Base-by-base conservation (phyloP, 2,113 vertebrate species). In the Cichladusa arquata region DNA sequence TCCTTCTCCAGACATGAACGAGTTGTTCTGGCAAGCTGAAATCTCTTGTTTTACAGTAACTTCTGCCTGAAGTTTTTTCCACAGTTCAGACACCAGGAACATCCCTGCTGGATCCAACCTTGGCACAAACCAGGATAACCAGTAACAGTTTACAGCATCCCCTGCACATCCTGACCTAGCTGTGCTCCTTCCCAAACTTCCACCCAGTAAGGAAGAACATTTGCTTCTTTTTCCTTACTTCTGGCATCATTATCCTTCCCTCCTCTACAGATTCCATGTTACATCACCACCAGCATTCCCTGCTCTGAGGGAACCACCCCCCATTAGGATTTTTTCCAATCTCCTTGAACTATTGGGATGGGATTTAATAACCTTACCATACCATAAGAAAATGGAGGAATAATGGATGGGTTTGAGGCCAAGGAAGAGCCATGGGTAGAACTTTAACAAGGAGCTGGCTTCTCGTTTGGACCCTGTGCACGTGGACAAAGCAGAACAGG, bases 1-100 rank as follows among this genome's bases (percentile, higher is more conserved):
- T n/a, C 34, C 40, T 78, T 78, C 72, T 74, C 44, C 28, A 0
- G 2, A 38, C n/a, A 38, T 15, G 47, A 54, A 15, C 0, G 0
- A 19, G 14, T 20, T 50, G 9, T 28, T 50, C 67, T 11, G 34
- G 40, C 48, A 40, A 67, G 28, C 33, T 33, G 34, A 65, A 77
- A 67, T 38, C 8, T 9, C 29, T 69, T 83, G 33, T 51, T 90
- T 53, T 73, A 29, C 33, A 33, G 5, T 14, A 28, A 77, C 5
- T 31, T 77, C 45, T 74, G 47, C 6, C 26, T 76, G 53, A 64
- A 87, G 61, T 5, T 12, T 4, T 79, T 71, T 29, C 65, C 45
- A 22, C 8, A 10, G n/a, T 13, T 70, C 11, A 3, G 64, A 3
- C 50, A 61, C 14, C 45, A 34, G 45, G 40, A 86, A 45, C 7